phyloP scores from a whole-genome alignment of 2,797 vertebrate species.

The Distichodus sexfasciatus region DNA sequence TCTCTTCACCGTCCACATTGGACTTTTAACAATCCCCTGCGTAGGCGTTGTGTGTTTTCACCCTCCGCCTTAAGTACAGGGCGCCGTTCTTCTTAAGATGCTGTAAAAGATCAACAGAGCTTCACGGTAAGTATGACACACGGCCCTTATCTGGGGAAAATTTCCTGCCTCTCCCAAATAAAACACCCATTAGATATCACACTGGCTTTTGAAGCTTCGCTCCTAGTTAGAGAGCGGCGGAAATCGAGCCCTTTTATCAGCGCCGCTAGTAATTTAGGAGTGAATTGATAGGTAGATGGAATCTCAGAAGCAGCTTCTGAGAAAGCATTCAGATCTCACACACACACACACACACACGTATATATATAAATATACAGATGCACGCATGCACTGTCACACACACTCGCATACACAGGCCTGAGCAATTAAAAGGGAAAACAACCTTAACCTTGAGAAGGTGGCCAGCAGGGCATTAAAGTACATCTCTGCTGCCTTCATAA shows the following conservation, averaged over 20 bases:
- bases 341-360: background rate
- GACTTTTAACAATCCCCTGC: background rate
- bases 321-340: conserved; percentile 20
- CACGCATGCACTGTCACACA: background rate
- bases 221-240: conserved; percentile 33
- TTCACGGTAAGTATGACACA: conserved; percentile 20
- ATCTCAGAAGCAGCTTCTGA: conserved; percentile 33
- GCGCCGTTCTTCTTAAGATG: background rate
- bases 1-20: background rate
- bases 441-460: conserved; percentile 34
- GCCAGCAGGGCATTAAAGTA: conserved; percentile 30
- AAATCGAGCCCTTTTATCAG: conserved; percentile 39
- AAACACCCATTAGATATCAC: conserved; percentile 42
- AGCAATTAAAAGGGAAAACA: conserved; percentile 27
- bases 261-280: conserved; percentile 39
- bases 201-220: conserved; percentile 26
- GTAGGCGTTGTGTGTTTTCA: conserved; percentile 28
- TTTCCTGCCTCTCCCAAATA: conserved; percentile 40
- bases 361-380: background rate
- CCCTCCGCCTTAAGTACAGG: conserved; percentile 27
- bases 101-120: conserved; percentile 18
- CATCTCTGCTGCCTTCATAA: background rate
- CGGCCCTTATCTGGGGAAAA: conserved; percentile 30
- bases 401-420: background rate
- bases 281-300: conserved; percentile 40